Conservation (phyloP, 2,113 vertebrate species). For the Chionomys nivalis region DNA sequence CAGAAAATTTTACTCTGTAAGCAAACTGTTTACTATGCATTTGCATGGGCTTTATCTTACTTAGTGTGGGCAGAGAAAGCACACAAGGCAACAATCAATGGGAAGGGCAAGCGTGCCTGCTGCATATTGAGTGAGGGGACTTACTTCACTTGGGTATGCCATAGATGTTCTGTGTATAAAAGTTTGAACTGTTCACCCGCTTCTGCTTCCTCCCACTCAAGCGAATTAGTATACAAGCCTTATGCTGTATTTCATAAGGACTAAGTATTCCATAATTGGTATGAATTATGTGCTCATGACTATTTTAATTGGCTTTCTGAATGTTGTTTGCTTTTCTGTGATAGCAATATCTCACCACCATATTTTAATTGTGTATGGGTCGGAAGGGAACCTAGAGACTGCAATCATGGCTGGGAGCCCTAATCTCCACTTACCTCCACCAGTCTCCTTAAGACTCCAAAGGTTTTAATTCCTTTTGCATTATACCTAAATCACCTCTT, state of each 20-base stretch:
- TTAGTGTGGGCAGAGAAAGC: constrained; percentile 48
- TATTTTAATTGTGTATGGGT: background rate
- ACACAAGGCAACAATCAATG: constrained; percentile 48
- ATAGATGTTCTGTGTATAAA: background rate
- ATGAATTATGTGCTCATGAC: background rate
- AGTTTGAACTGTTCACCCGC: background rate
- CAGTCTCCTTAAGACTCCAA: background rate
- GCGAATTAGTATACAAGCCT: background rate
- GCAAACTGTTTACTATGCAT: constrained; percentile 68
- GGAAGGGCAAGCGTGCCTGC: background rate
- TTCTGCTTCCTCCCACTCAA: background rate
- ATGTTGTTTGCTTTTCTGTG: background rate
- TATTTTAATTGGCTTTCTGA: constrained; percentile 14
- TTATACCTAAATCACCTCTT: background rate
- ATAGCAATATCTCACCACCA: background rate
- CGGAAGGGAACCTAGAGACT: background rate
- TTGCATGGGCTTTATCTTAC: constrained; percentile 65
- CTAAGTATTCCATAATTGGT: background rate
- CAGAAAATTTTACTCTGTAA: constrained; percentile 56
- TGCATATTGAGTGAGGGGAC: constrained; percentile 23
- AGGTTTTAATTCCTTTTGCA: background rate
- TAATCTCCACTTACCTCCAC: background rate
- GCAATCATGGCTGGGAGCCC: background rate
- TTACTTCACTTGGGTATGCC: background rate
- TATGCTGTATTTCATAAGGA: background rate